phyloP scores from a whole-genome alignment of 2,797 vertebrate genomes.

The Pseudochaenichthys georgianus region DNA sequence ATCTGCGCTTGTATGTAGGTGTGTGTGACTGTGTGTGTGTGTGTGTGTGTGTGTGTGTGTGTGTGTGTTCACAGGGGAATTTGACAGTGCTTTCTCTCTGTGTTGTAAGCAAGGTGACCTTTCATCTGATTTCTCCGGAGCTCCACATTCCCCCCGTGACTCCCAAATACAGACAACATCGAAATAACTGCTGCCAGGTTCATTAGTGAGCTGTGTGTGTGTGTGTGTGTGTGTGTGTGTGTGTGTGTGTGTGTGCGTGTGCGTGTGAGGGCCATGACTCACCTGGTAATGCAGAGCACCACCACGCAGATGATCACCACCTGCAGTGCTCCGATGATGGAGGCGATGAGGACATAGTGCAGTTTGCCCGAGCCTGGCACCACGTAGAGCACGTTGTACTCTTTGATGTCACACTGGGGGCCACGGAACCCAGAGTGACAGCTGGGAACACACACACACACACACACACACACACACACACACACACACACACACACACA shows the following conservation, averaged over 20 bases:
- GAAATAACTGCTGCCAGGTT: conserved; percentile 29
- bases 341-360: conserved; percentile 98
- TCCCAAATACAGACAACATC: conserved; percentile 22
- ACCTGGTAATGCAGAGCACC: conserved; percentile 99
- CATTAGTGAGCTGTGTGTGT: conserved; percentile 39
- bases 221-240: conserved; percentile 21
- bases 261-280: conserved; percentile 74
- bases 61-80: conserved; percentile 23
- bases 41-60: conserved; percentile 21
- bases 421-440: conserved; percentile 98
- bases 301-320: conserved; percentile 99
- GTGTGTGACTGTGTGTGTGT: too few species aligned
- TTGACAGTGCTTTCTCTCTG: conserved; percentile 27
- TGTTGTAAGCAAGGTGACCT: conserved; percentile 61
- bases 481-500: too few species aligned
- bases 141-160: conserved; percentile 20
- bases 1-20: conserved; percentile 20
- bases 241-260: too few species aligned
- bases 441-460: conserved; percentile 78
- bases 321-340: conserved; percentile 98
- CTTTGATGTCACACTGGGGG: conserved; percentile 97
- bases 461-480: neutral
- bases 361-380: conserved; percentile 97
- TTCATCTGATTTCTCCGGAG: conserved; percentile 52
- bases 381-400: conserved; percentile 98